These are phyloP conservation scores for Gisinianus flammeolus DNA, from an alignment of 2,888 invertebrate genomes.

Conservation along the genomic window DNA sequence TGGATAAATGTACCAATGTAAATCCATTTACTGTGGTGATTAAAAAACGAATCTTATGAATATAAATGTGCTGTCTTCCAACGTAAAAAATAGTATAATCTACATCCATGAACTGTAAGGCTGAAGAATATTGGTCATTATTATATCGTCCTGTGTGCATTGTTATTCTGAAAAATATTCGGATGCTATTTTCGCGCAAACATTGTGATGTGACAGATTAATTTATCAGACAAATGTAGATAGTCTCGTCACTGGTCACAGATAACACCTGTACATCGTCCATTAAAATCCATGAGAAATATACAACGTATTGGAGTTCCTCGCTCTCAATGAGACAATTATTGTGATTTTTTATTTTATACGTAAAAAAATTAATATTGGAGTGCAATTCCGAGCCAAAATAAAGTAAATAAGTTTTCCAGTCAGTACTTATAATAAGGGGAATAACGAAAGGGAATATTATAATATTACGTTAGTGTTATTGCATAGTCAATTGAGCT, in stretches of 20 bases:
- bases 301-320: neutral
- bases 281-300: neutral
- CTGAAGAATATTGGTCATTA: neutral
- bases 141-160: no score
- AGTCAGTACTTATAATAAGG: neutral
- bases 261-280: neutral
- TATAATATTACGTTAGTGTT: neutral
- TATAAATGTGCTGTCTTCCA: neutral
- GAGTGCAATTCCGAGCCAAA: neutral
- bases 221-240: constrained; percentile 1
- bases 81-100: neutral
- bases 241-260: neutral
- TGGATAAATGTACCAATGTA: no score
- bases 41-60: no score
- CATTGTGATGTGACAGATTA: neutral
- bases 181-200: neutral
- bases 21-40: no score
- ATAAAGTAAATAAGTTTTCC: neutral
- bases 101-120: neutral
- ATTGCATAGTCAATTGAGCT: neutral
- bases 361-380: neutral
- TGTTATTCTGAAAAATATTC: no score
- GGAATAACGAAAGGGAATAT: neutral
- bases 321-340: neutral
- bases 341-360: neutral